Conservation (phyloP, 2,888 invertebrate species). For the Punctoribates punctum region DNA sequence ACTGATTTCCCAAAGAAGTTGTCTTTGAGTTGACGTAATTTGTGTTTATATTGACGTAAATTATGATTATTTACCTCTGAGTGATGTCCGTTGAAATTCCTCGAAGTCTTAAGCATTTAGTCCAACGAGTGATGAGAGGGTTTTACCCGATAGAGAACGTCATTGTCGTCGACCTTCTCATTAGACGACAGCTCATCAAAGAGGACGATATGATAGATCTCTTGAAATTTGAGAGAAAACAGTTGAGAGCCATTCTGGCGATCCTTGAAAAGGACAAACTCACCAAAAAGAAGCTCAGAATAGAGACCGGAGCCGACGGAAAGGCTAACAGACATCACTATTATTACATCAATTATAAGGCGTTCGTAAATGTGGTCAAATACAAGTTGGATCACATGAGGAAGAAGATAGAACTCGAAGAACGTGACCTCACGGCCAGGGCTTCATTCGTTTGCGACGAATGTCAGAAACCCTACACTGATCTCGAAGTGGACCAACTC, state of each 20-base stretch:
- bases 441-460: conserved; percentile 90
- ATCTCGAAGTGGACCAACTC: conserved; percentile 85
- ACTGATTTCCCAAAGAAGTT: no score
- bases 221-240: conserved; percentile 87
- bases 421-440: conserved; percentile 86
- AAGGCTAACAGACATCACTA: conserved; percentile 94
- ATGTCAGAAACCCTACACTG: conserved; percentile 90
- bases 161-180: conserved; percentile 89
- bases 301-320: conserved; percentile 92
- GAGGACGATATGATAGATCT: conserved; percentile 69
- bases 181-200: conserved; percentile 78
- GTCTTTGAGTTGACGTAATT: no score
- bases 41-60: not conserved
- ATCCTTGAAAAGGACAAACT: conserved; percentile 87
- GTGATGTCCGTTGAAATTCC: conserved; percentile 67
- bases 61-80: not conserved
- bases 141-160: conserved; percentile 93
- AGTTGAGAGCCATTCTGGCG: conserved; percentile 80
- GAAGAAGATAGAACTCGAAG: conserved; percentile 90
- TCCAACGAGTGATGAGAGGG: conserved; percentile 82
- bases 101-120: conserved; percentile 80
- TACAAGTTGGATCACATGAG: conserved; percentile 95
- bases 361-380: conserved; percentile 94
- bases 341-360: conserved; percentile 95
- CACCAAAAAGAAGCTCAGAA: conserved; percentile 81